phyloP scores from a whole-genome alignment of 2,797 vertebrate species.

The Labeo calbasu region DNA sequence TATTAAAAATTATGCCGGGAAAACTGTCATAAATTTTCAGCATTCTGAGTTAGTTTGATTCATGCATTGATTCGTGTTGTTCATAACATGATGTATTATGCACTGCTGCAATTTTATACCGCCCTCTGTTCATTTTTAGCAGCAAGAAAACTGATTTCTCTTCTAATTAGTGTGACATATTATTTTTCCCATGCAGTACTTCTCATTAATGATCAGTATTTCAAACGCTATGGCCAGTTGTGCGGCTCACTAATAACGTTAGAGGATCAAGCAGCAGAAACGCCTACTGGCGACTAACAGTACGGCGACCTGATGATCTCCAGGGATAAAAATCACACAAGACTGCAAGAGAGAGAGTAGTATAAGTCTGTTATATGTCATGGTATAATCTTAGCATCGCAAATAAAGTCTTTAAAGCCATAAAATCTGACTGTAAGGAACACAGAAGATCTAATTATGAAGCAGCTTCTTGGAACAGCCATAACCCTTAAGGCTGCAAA shows the following conservation, averaged over 20 bases:
- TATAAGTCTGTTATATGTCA: not conserved
- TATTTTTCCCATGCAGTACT: not conserved
- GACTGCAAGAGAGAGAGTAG: not conserved
- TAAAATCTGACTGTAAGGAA: not conserved
- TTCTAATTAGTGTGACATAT: conserved; percentile 12
- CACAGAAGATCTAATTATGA: conserved; percentile 19
- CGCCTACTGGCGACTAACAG: not conserved
- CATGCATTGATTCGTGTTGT: not conserved
- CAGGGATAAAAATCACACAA: not conserved
- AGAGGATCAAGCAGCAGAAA: not conserved
- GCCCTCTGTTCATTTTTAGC: not conserved
- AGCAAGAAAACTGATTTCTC: not conserved
- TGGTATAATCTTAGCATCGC: conserved; percentile 7
- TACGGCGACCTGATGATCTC: not conserved
- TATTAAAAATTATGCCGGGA: not conserved
- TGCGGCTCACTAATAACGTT: not conserved
- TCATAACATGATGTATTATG: not conserved
- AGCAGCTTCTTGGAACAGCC: conserved; percentile 1
- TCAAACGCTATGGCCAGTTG: not conserved
- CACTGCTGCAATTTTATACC: not conserved
- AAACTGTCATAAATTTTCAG: not conserved
- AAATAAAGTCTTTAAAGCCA: conserved; percentile 11
- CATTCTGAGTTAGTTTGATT: not conserved
- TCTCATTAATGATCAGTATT: conserved; percentile 2
- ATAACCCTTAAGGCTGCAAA: not conserved